Evolutionary conservation across 1,140 invertebrate species (phyloP), one percentile per base, ranked within the genome.

Genomic region (Drosophila sucinea): DNA sequence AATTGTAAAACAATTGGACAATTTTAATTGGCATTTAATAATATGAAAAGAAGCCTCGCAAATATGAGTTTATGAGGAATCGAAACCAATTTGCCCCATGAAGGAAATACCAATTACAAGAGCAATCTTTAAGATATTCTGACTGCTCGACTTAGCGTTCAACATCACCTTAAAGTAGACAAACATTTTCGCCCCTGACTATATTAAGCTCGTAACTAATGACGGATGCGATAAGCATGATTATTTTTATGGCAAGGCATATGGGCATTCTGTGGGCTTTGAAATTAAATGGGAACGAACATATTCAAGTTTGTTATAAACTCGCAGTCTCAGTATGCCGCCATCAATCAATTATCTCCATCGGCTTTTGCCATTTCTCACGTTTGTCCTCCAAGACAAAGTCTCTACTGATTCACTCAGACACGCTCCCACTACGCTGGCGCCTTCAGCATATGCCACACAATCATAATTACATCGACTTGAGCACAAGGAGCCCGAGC

Each of bases 391-490:
- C 32, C 17, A 35, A 35, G 56, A 35, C 56, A 58, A 58, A 58
- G 56, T 35, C 32, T 38, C 56, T 32, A 35, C 56, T 58, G 56
- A 58, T 33, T 58, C 61, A 47, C 61, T 63, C 61, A 63, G 41
- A 32, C 61, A 63, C 61, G 61, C 61, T 44, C 33, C 55, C 67
- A 62, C 61, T 61, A n/a, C n/a, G 57, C 35, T 61, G 79, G 70
- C 79, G 74, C 69, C 81, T 73, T 54, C 57, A 65, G 64, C 76
- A 79, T 86, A 82, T 86, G 79, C 76, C 68, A 57, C 58, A 70
- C 63, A 82, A 82, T 87, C 76, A 74, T 83, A 87, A 79, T 79
- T 87, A 77, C 76, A 87, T 83, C 69, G 67, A 67, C 72, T 58
- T 79, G 63, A 63, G 55, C 68, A 81, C 74, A 80, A 65, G 75